These are phyloP conservation scores for Aspiorhynchus laticeps DNA, from an alignment of 2,113 vertebrate species.

Conservation along the genomic window DNA sequence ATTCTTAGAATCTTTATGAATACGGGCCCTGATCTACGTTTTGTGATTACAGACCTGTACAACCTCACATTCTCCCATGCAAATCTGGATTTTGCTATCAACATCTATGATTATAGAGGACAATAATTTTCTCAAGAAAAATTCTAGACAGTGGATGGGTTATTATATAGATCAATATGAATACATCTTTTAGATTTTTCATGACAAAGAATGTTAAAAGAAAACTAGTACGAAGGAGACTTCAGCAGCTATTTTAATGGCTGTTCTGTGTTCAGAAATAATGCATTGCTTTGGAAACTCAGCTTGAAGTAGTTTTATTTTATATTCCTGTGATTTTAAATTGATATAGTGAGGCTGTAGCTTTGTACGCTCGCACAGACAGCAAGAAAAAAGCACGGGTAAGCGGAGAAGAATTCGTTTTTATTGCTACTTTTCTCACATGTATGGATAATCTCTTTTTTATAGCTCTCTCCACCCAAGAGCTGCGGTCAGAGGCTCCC, in stretches of 20 bases:
- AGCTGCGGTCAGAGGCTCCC: slow-evolving; percentile 9
- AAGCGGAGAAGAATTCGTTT: not conserved
- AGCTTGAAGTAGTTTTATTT: not conserved
- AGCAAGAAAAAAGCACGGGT: not conserved
- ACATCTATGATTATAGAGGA: not conserved
- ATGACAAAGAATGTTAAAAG: not conserved
- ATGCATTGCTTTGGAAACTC: not conserved
- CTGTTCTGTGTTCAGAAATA: not conserved
- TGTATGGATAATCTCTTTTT: slow-evolving; percentile 29
- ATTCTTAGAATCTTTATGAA: no score
- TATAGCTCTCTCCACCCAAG: slow-evolving; percentile 32
- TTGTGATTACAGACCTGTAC: slow-evolving; percentile 7
- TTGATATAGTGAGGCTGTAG: slow-evolving; percentile 7
- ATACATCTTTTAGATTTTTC: not conserved
- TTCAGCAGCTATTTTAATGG: slow-evolving; percentile 5
- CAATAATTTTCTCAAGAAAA: not conserved
- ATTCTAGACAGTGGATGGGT: not conserved
- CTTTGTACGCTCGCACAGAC: slow-evolving; percentile 20
- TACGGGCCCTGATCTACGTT: no score
- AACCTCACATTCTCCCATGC: not conserved
- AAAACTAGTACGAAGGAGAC: not conserved
- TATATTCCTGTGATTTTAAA: not conserved
- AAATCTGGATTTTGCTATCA: not conserved
- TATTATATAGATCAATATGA: not conserved
- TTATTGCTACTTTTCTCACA: slow-evolving; percentile 21